phyloP scores from a whole-genome alignment of 2,113 vertebrate genomes.

The Perca fluviatilis region DNA sequence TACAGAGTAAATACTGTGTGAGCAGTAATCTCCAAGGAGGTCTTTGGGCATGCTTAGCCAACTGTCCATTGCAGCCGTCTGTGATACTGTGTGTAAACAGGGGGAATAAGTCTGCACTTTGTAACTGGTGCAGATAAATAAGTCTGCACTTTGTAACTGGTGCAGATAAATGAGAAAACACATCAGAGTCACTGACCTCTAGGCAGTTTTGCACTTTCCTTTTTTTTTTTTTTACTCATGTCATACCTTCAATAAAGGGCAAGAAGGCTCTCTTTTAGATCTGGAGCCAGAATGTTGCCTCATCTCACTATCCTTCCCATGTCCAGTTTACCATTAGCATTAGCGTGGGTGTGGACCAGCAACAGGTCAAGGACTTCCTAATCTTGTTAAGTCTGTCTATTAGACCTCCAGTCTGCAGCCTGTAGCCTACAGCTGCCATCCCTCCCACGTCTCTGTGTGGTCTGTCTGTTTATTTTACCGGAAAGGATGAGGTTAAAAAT shows the following conservation, averaged over 20 bases:
- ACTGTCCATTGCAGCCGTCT: slow-evolving; percentile 72
- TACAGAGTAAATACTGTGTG: slow-evolving; percentile 43
- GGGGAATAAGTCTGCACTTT: slow-evolving; percentile 1
- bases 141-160: slow-evolving; percentile 5
- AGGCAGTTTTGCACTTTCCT: neutral
- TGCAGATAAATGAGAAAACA: neutral
- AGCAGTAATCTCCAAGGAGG: slow-evolving; percentile 42
- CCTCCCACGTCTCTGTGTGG: slow-evolving; percentile 62
- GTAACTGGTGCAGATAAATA: neutral
- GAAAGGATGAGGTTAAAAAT: slow-evolving; percentile 50
- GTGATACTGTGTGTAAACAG: slow-evolving; percentile 15
- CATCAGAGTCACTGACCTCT: neutral
- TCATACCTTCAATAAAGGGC: neutral
- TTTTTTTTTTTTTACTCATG: neutral
- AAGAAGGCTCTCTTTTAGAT: neutral
- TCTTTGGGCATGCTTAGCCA: slow-evolving; percentile 42
- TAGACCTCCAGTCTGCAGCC: slow-evolving; percentile 23
- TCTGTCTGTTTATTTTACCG: slow-evolving; percentile 63
- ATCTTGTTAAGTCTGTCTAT: slow-evolving; percentile 45
- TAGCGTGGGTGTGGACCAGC: slow-evolving; percentile 22
- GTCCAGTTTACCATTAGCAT: slow-evolving; percentile 17
- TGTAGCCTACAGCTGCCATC: slow-evolving; percentile 49
- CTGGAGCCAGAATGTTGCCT: slow-evolving; percentile 2
- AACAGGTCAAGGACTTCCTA: slow-evolving; percentile 43
- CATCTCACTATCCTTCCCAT: slow-evolving; percentile 5